Base-by-base conservation (phyloP, 92 coral and sea anemone species). In the Nematostella vectensis region DNA sequence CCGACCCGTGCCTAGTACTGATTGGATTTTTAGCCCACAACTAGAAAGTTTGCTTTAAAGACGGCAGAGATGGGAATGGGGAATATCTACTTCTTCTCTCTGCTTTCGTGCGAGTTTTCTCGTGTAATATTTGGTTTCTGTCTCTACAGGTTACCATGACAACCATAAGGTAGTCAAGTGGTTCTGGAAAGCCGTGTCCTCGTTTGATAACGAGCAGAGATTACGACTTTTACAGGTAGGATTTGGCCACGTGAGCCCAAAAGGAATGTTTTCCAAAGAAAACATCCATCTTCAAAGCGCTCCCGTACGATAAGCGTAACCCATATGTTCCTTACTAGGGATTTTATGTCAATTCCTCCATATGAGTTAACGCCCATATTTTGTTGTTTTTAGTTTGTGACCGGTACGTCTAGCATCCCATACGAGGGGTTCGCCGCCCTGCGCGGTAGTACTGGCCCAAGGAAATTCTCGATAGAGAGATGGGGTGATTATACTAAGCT, bases 331-430 rank as follows among this genome's bases (percentile, higher is more conserved):
- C n/a, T n/a, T n/a, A n/a, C n/a, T n/a, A n/a, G n/a, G n/a, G n/a
- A n/a, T n/a, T n/a, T n/a, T n/a, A n/a, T n/a, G n/a, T n/a, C n/a
- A n/a, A n/a, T n/a, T n/a, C n/a, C n/a, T n/a, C n/a, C n/a, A n/a
- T n/a, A n/a, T n/a, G n/a, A n/a, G n/a, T n/a, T n/a, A n/a, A n/a
- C n/a, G n/a, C n/a, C n/a, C n/a, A n/a, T n/a, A n/a, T n/a, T n/a
- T n/a, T n/a, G n/a, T n/a, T n/a, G n/a, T 15, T 33, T 33, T 33
- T 51, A 93, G 99, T 93, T 93, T 76, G 99, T 93, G 28, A 93
- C 99, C 20, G 99, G 99, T 4, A 93, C 99, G 4, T 93, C 99
- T 17, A 93, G 99, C 51, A 88, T 93, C 19, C 99, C 99, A 48
- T 93, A 93, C 59, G 99, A 93, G 60, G 99, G 99, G 12, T 93